phyloP scores from a whole-genome alignment of 2,113 vertebrate species.

The Sinocyclocheilus anshuiensis region DNA sequence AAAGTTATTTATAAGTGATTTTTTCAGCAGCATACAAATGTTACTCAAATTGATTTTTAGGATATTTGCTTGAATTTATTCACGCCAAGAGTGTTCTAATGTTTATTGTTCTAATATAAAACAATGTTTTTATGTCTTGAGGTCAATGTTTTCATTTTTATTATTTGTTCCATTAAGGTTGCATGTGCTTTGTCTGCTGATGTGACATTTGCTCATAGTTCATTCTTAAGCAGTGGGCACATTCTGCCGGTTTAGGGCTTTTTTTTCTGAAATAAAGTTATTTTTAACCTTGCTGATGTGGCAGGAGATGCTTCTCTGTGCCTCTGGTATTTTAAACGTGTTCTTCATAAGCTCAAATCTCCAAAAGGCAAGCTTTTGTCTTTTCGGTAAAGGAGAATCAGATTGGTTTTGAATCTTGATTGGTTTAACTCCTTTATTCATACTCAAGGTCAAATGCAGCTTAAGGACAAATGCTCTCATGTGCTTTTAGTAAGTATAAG shows the following conservation, averaged over 20 bases:
- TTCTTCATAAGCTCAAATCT: conserved; percentile 26
- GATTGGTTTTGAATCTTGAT: neutral
- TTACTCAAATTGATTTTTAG: neutral
- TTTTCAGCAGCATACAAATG: neutral
- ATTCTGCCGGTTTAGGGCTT: conserved; percentile 52
- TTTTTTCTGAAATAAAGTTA: conserved; percentile 51
- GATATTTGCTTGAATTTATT: neutral
- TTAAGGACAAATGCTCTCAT: neutral
- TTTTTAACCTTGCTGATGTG: conserved; percentile 62
- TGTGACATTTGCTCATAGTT: conserved; percentile 49
- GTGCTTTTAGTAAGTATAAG: neutral
- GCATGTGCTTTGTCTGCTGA: conserved; percentile 39
- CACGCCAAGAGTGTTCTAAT: neutral
- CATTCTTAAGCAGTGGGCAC: conserved; percentile 44
- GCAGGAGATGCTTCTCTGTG: conserved; percentile 46
- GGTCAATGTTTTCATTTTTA: neutral
- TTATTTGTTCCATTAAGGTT: conserved; percentile 24
- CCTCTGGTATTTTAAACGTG: conserved; percentile 43
- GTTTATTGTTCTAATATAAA: neutral
- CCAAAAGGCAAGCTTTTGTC: neutral
- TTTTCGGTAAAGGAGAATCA: conserved; percentile 12
- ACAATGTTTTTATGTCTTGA: neutral
- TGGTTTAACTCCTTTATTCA: conserved; percentile 21
- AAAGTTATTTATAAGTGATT: too few relatives aligned
- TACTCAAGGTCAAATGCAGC: conserved; percentile 1